A percentile compares a stretch with the other conserved stretches of the same genome.
Evolutionary conservation across 2,113 vertebrate species (phyloP).

Genomic region (Carettochelys insculpta): DNA sequence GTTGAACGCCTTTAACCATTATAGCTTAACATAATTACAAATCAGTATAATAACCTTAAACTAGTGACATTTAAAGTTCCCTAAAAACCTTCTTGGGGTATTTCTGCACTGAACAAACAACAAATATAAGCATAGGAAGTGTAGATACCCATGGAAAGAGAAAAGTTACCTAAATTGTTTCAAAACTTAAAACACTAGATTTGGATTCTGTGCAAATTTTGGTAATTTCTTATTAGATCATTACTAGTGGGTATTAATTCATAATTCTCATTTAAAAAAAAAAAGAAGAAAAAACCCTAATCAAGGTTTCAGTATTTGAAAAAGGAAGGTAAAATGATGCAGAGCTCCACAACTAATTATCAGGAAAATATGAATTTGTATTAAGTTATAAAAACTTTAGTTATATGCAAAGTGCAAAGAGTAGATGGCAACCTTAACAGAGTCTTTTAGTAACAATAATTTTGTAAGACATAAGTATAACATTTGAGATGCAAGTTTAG

Average conservation of each 20-base stretch:
- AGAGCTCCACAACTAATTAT: rapidly evolving
- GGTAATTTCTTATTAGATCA: background rate
- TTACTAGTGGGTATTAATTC: background rate
- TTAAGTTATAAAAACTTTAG: background rate
- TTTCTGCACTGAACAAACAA: rapidly evolving
- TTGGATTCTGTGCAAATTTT: background rate
- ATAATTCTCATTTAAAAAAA: background rate
- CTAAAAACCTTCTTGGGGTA: background rate
- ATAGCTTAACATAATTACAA: background rate
- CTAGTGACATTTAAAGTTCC: background rate
- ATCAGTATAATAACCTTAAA: background rate
- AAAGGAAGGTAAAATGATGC: background rate
- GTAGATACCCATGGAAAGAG: rapidly evolving
- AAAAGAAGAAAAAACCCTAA: background rate
- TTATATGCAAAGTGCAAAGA: background rate
- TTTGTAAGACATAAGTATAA: background rate
- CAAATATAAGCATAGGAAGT: rapidly evolving
- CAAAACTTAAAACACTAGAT: background rate
- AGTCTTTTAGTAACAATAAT: background rate
- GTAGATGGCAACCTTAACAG: background rate
- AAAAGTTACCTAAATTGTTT: background rate
- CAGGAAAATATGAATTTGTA: background rate
- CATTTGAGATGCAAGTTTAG: background rate
- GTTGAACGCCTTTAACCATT: background rate
- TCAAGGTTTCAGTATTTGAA: background rate